Conservation (phyloP, 2,797 vertebrate genomes). For the Anas acuta region DNA sequence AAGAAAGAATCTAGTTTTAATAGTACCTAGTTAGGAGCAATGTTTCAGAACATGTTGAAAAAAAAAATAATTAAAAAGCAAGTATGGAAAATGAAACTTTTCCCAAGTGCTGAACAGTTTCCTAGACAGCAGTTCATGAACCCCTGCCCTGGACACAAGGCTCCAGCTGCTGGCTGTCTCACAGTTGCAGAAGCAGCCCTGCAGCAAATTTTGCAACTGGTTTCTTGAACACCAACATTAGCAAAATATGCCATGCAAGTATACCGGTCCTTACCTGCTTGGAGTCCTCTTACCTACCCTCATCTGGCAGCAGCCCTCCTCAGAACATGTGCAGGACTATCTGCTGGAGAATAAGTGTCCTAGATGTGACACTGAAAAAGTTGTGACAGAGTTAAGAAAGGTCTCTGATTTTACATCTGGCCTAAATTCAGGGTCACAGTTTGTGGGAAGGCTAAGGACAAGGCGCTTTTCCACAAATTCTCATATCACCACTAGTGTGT, state of each 20-base stretch:
- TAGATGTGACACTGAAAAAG: rapidly evolving
- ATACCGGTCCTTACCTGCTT: not conserved
- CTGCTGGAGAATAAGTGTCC: not conserved
- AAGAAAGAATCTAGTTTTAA: not conserved
- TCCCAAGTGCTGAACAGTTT: not conserved
- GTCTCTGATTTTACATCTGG: not conserved
- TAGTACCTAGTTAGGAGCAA: not conserved
- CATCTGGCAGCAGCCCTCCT: not conserved
- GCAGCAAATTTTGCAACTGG: not conserved
- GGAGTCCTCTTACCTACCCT: not conserved
- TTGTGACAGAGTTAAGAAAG: not conserved
- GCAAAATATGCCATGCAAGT: not conserved
- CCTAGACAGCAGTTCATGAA: not conserved
- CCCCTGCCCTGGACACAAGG: not conserved
- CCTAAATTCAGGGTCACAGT: not conserved
- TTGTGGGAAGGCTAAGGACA: not conserved
- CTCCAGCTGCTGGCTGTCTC: not conserved
- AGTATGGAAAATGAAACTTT: not conserved
- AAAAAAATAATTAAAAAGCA: not conserved
- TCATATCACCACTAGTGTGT: not conserved
- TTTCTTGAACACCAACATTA: slow-evolving; percentile 2
- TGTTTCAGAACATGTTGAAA: not conserved
- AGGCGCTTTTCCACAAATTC: not conserved
- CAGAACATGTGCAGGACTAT: rapidly evolving
- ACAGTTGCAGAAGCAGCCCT: not conserved